Percentiles rank a stretch among this genome's conserved stretches.
These are phyloP conservation scores for Trichacis sp. DNA, from an alignment of 2,888 invertebrate genomes.

Conservation along the genomic window DNA sequence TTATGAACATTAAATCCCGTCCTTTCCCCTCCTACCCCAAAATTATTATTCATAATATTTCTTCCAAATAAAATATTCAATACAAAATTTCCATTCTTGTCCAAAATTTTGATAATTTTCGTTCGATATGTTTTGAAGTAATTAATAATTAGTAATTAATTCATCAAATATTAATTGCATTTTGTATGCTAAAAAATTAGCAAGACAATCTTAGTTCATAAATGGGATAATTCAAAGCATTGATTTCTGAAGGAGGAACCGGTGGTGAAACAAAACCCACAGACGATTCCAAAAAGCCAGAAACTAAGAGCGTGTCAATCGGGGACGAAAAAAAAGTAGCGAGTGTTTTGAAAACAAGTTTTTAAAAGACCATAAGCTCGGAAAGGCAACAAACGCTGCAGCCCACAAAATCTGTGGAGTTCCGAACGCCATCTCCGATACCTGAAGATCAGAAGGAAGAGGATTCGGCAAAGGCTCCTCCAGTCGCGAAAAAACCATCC, in stretches of 20 bases:
- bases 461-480: slow-evolving; percentile 50
- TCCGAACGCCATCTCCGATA: slow-evolving; percentile 72
- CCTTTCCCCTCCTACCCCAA: too few relatives aligned
- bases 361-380: slow-evolving; percentile 50
- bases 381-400: slow-evolving; percentile 18
- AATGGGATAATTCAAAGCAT: too few relatives aligned
- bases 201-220: too few relatives aligned
- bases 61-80: too few relatives aligned
- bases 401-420: slow-evolving; percentile 31
- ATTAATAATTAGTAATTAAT: too few relatives aligned
- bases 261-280: background rate
- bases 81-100: too few relatives aligned
- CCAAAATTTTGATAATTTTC: slow-evolving; percentile 2
- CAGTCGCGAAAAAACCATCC: slow-evolving; percentile 64
- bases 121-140: too few relatives aligned
- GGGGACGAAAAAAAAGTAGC: background rate
- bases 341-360: slow-evolving; percentile 42
- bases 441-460: slow-evolving; percentile 73
- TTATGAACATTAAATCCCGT: too few relatives aligned
- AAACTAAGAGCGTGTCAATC: background rate
- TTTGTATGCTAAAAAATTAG: too few relatives aligned
- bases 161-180: too few relatives aligned
- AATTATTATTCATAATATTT: too few relatives aligned
- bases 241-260: background rate
- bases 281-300: too few relatives aligned